Evolutionary conservation across 2,797 vertebrate species (phyloP), one percentile per base, ranked within the genome.

Genomic region (Chrosomus eos): DNA sequence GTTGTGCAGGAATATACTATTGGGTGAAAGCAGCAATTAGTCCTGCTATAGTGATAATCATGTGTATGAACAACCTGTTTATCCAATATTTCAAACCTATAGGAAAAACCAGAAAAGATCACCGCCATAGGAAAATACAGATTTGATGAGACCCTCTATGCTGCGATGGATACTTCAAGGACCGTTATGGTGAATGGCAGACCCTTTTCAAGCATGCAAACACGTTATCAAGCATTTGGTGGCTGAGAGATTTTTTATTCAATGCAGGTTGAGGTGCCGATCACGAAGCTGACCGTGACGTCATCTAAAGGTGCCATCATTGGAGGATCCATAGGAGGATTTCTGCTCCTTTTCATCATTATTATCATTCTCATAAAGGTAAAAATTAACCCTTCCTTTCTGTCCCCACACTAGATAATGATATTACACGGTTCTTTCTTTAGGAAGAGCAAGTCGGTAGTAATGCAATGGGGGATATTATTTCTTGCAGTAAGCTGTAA

Each of bases 301-400:
- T 43, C 82, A 60, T 86, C 83, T 33, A 53, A 89, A 62, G 85
- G 80, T 3, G 10, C 91, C 53, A 82, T 95, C 78, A 33, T 94
- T 58, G 91, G 91, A 60, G 94, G 95, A 73, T 90, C 91, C 8
- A n/a, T 92, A 1, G 93, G 91, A 55, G 95, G 95, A 43, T 78
- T 96, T 88, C 1, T 94, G 31, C 77, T 95, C 81, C 89, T 96
- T 86, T 43, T 86, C 0, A 3, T 94, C 45, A 91, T 97, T 68
- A 66, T 94, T 67, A 36, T 91, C 48, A 36, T 95, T 74, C 93
- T 96, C 8, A 80, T 94, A 86, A 93, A 96, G 93, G 95, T 96
- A 86, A 84, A 48, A 60, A 31, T 51, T 26, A 48, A 71, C 13
- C 38, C 28, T 70, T 70, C 62, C 11, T 82, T 8, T 64, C 8